Conservation (phyloP, 2,113 vertebrate species). For the Saccopteryx leptura region DNA sequence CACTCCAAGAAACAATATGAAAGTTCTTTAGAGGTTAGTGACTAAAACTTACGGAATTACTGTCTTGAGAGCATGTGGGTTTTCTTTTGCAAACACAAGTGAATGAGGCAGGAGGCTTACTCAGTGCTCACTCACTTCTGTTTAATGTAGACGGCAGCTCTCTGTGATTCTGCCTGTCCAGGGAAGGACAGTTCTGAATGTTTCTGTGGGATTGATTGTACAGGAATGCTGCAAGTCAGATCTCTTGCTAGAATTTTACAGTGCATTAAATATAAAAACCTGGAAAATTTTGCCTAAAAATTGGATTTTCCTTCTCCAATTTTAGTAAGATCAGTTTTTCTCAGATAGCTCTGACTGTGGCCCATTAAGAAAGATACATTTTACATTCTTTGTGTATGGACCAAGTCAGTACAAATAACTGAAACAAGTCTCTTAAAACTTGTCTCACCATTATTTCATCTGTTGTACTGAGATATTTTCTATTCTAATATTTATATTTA, state of each 20-base stretch:
- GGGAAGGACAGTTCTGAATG: constrained; percentile 10
- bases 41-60: background rate
- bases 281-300: constrained; percentile 21
- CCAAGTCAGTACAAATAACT: background rate
- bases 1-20: background rate
- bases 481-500: background rate
- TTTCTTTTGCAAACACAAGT: constrained; percentile 63
- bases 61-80: background rate
- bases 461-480: background rate
- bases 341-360: background rate
- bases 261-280: constrained; percentile 41
- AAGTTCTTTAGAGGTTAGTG: constrained; percentile 1
- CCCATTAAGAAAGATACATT: background rate
- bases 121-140: constrained; percentile 9
- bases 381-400: background rate
- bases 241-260: background rate
- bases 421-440: background rate
- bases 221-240: background rate
- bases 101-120: accelerated
- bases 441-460: background rate
- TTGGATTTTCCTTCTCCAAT: constrained; percentile 35
- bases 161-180: constrained; percentile 40
- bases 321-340: constrained; percentile 27
- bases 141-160: background rate
- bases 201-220: constrained; percentile 57